A percentile compares a stretch with the other conserved stretches of the same genome.
Evolutionary conservation across 2,797 vertebrate genomes (phyloP).

Genomic region (Alca torda): DNA sequence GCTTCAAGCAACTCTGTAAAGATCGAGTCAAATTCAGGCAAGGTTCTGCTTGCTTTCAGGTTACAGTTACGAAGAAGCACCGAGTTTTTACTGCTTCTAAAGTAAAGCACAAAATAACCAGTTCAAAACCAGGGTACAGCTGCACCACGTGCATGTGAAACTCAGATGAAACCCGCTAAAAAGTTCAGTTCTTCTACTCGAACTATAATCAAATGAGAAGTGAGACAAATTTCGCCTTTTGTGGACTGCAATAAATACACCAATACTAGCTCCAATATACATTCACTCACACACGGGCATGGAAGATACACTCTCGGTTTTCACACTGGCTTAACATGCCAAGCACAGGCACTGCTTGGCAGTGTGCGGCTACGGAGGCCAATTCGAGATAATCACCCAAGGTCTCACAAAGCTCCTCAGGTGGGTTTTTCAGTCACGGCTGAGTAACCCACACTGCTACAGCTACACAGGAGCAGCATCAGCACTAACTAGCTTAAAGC

Average conservation of each 20-base stretch:
- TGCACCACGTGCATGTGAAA: rapidly evolving
- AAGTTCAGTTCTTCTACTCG: background rate
- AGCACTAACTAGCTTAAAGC: background rate
- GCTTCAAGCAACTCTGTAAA: background rate
- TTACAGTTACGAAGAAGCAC: background rate
- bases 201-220: background rate
- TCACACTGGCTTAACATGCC: background rate
- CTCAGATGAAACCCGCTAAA: background rate
- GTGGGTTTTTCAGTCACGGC: background rate
- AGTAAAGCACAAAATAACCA: background rate
- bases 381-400: background rate
- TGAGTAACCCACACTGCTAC: background rate
- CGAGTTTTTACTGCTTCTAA: background rate
- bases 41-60: background rate
- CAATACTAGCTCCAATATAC: background rate
- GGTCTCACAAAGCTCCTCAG: background rate
- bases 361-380: background rate
- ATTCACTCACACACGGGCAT: background rate
- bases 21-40: background rate
- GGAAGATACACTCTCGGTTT: background rate
- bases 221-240: background rate
- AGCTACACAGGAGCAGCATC: background rate
- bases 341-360: background rate
- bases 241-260: background rate
- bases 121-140: background rate